These are phyloP conservation scores for Lepidocolaptes lacrymiger DNA, from an alignment of 2,797 vertebrate genomes.

Conservation along the genomic window DNA sequence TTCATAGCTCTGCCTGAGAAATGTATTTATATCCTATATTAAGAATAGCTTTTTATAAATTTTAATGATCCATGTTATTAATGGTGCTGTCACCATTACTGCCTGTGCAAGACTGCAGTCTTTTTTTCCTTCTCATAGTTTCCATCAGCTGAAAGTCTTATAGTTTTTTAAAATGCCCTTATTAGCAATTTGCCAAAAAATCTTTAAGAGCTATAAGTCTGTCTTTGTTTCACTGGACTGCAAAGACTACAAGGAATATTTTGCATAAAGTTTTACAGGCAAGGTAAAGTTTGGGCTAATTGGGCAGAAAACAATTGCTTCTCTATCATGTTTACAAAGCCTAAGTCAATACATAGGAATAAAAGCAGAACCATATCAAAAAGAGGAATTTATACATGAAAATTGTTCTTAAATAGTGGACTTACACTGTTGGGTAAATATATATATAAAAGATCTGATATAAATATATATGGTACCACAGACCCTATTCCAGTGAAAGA, in stretches of 20 bases:
- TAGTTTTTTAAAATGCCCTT: slow-evolving; percentile 51
- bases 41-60: slow-evolving; percentile 90
- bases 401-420: not conserved
- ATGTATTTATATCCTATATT: slow-evolving; percentile 89
- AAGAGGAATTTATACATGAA: slow-evolving; percentile 8
- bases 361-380: slow-evolving; percentile 51
- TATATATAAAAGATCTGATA: not conserved
- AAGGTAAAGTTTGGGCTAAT: slow-evolving; percentile 69
- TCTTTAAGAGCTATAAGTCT: slow-evolving; percentile 73
- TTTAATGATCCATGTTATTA: slow-evolving; percentile 91
- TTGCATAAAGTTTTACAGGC: slow-evolving; percentile 76
- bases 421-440: not conserved
- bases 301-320: slow-evolving; percentile 73
- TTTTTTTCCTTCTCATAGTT: slow-evolving; percentile 58
- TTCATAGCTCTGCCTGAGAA: slow-evolving; percentile 84
- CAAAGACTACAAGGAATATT: slow-evolving; percentile 62
- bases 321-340: slow-evolving; percentile 70
- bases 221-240: slow-evolving; percentile 71
- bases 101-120: slow-evolving; percentile 67
- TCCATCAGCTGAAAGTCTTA: slow-evolving; percentile 73
- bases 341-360: slow-evolving; percentile 38
- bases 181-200: slow-evolving; percentile 75
- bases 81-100: slow-evolving; percentile 82
- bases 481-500: not conserved
- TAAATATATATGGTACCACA: not conserved